Conservation (phyloP, 1,140 invertebrate species). For the Himalopsyche phryganea region DNA sequence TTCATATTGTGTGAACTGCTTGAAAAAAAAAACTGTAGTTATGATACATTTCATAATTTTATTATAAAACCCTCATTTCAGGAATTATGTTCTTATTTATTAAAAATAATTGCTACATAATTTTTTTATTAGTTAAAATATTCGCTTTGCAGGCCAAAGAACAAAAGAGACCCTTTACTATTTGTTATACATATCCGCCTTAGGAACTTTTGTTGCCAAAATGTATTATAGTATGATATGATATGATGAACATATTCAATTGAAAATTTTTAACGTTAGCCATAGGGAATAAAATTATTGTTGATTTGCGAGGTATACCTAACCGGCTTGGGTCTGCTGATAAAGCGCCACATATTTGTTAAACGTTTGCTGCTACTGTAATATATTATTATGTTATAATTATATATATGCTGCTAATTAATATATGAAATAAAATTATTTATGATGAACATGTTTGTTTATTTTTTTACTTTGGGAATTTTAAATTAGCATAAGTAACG, state of each 20-base stretch:
- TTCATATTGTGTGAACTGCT: too few relatives aligned
- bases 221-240: conserved; percentile 11
- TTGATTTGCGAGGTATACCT: conserved; percentile 27
- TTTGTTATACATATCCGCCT: conserved; percentile 25
- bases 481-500: too few relatives aligned
- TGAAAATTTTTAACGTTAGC: conserved; percentile 19
- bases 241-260: conserved; percentile 20
- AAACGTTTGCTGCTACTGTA: conserved; percentile 28
- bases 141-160: conserved; percentile 20
- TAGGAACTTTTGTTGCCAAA: conserved; percentile 29
- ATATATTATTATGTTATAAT: conserved; percentile 18
- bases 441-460: too few relatives aligned
- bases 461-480: too few relatives aligned
- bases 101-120: too few relatives aligned
- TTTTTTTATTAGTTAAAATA: too few relatives aligned
- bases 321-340: conserved; percentile 8
- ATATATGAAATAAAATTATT: too few relatives aligned
- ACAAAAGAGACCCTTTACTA: neutral
- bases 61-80: too few relatives aligned
- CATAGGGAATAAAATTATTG: conserved; percentile 18
- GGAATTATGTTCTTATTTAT: too few relatives aligned
- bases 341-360: conserved; percentile 13
- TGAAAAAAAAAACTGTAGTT: too few relatives aligned
- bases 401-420: conserved; percentile 5
- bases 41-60: too few relatives aligned